Conservation (phyloP, 2,888 invertebrate species). For the Cylindroiulus punctatus region DNA sequence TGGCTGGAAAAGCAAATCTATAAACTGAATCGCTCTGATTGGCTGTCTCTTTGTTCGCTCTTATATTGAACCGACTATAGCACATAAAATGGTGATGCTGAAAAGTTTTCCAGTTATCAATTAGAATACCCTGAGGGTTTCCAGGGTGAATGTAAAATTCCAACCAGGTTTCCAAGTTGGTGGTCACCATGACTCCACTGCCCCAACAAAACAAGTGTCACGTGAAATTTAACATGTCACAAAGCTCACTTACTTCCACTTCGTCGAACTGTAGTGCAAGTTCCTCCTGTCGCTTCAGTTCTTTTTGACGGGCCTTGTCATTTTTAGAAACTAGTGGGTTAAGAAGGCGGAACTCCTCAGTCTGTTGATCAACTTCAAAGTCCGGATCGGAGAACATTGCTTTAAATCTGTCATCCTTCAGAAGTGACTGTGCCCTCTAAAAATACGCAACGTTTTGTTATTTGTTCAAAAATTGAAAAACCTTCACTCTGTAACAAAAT, state of each 20-base stretch:
- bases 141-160: too few relatives aligned
- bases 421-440: constrained; percentile 66
- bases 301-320: constrained; percentile 76
- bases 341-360: constrained; percentile 85
- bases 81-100: too few relatives aligned
- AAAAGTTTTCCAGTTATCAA: too few relatives aligned
- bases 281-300: constrained; percentile 69
- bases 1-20: too few relatives aligned
- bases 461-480: background rate
- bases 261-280: constrained; percentile 66
- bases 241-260: constrained; percentile 58
- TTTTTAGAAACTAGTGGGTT: constrained; percentile 88
- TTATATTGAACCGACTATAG: too few relatives aligned
- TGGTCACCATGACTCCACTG: too few relatives aligned
- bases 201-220: too few relatives aligned
- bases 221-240: too few relatives aligned
- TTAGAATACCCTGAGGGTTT: too few relatives aligned
- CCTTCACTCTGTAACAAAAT: constrained; percentile 51
- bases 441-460: constrained; percentile 4
- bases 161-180: too few relatives aligned
- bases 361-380: constrained; percentile 87
- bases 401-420: constrained; percentile 90
- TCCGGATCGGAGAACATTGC: constrained; percentile 90
- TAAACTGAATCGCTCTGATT: too few relatives aligned
- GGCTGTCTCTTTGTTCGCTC: too few relatives aligned